phyloP scores from a whole-genome alignment of 2,797 vertebrate species.

The Hypotaenidia philippensis region DNA sequence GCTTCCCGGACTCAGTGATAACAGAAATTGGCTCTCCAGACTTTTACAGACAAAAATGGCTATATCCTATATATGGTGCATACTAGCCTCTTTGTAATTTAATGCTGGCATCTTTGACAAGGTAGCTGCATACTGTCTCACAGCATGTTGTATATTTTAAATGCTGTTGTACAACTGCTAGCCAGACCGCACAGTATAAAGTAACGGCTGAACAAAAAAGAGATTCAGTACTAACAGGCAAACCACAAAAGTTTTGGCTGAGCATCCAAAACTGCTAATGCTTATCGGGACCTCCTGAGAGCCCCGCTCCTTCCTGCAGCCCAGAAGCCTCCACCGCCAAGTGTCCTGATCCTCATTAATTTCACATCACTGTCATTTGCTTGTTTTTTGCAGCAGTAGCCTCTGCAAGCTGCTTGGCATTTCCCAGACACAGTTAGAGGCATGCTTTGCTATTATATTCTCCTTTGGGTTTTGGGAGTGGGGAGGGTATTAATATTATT shows the following conservation, averaged over 20 bases:
- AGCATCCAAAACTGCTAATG: constrained; percentile 64
- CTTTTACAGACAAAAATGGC: constrained; percentile 34
- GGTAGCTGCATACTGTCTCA: constrained; percentile 74
- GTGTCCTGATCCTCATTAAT: constrained; percentile 67
- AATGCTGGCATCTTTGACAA: constrained; percentile 67
- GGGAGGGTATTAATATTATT: background rate
- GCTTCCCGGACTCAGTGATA: background rate
- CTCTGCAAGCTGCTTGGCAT: background rate
- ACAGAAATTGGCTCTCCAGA: background rate
- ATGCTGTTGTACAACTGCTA: constrained; percentile 73
- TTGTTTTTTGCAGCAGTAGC: background rate
- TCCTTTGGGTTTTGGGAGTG: background rate
- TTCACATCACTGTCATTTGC: constrained; percentile 54
- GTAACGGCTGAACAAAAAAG: constrained; percentile 70
- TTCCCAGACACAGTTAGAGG: constrained; percentile 19
- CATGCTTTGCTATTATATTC: constrained; percentile 31
- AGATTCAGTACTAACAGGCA: constrained; percentile 62
- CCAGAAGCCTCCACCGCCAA: constrained; percentile 38
- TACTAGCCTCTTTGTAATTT: constrained; percentile 66
- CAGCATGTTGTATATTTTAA: constrained; percentile 77
- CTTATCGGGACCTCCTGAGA: constrained; percentile 65
- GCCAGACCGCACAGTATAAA: constrained; percentile 73
- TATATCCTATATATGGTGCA: constrained; percentile 15
- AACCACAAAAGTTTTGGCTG: constrained; percentile 70
- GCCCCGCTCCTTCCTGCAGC: constrained; percentile 24